These are phyloP conservation scores for Rotaria sp. DNA, from an alignment of 2,888 invertebrate genomes.

Conservation along the genomic window DNA sequence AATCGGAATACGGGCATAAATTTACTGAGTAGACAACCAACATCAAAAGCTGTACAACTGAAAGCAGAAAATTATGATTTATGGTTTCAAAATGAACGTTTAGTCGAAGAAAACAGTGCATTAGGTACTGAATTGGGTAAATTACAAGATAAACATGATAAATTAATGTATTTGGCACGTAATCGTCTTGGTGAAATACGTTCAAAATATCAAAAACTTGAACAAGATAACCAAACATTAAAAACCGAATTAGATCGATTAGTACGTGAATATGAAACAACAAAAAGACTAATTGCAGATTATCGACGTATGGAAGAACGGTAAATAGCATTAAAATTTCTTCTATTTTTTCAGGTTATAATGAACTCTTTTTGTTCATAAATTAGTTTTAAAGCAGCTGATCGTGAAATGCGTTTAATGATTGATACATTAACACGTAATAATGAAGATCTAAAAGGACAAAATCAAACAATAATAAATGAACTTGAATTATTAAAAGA, in stretches of 20 bases:
- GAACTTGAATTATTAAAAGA: constrained; percentile 38
- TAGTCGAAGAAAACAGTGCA: constrained; percentile 34
- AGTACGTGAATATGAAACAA: constrained; percentile 35
- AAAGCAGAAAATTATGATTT: constrained; percentile 40
- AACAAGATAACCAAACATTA: constrained; percentile 38
- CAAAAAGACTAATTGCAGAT: constrained; percentile 35
- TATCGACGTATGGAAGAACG: constrained; percentile 34
- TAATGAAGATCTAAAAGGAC: constrained; percentile 37
- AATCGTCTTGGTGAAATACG: constrained; percentile 37
- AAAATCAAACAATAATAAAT: constrained; percentile 25
- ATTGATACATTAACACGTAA: constrained; percentile 39
- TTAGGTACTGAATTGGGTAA: constrained; percentile 30
- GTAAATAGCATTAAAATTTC: background rate
- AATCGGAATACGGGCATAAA: constrained; percentile 35
- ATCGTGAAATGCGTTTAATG: constrained; percentile 39
- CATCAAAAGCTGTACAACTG: constrained; percentile 35
- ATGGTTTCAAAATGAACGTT: constrained; percentile 35
- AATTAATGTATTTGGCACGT: constrained; percentile 38
- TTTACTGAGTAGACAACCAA: constrained; percentile 16
- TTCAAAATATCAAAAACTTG: constrained; percentile 36
- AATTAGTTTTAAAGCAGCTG: constrained; percentile 33
- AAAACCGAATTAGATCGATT: constrained; percentile 34
- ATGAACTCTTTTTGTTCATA: background rate
- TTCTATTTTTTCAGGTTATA: no score
- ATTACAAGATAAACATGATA: constrained; percentile 40